Evolutionary conservation across 2,888 invertebrate species (phyloP).

Genomic region (Rhimphoctona megacephalus): DNA sequence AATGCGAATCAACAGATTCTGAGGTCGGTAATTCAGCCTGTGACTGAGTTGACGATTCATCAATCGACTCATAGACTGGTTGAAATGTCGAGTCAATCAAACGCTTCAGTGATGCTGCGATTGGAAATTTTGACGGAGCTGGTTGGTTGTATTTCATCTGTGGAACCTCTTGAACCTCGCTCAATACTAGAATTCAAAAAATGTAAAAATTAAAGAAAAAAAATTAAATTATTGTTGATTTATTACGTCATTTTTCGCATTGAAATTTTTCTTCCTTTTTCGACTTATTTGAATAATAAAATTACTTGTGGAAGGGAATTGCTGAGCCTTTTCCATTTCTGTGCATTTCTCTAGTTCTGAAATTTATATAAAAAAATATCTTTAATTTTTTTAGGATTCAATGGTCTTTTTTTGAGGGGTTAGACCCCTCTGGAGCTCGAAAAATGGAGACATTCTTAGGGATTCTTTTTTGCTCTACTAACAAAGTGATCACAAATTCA

Average conservation of each 20-base stretch:
- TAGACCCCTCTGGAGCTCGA: no score
- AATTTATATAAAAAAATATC: constrained; percentile 20
- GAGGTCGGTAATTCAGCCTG: neutral
- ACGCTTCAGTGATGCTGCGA: constrained; percentile 25
- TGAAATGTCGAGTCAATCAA: constrained; percentile 33
- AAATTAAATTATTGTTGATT: constrained; percentile 4
- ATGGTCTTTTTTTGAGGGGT: neutral
- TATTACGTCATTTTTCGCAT: constrained; percentile 1
- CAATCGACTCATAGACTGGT: constrained; percentile 6
- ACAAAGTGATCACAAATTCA: no score
- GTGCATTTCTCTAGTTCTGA: constrained; percentile 29
- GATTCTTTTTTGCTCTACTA: no score
- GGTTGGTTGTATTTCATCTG: constrained; percentile 13
- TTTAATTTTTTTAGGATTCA: neutral
- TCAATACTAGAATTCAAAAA: constrained; percentile 19
- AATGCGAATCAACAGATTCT: constrained; percentile 22
- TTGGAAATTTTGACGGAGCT: constrained; percentile 24
- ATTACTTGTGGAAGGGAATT: neutral
- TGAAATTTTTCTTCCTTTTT: constrained; percentile 20
- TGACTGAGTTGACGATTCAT: constrained; percentile 24
- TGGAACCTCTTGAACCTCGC: constrained; percentile 26
- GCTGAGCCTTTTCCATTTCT: constrained; percentile 2
- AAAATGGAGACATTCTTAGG: no score
- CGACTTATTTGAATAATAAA: constrained; percentile 9
- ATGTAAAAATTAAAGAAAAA: neutral